Evolutionary conservation across 2,888 invertebrate species (phyloP).

Genomic region (Ptilodon capucinus): DNA sequence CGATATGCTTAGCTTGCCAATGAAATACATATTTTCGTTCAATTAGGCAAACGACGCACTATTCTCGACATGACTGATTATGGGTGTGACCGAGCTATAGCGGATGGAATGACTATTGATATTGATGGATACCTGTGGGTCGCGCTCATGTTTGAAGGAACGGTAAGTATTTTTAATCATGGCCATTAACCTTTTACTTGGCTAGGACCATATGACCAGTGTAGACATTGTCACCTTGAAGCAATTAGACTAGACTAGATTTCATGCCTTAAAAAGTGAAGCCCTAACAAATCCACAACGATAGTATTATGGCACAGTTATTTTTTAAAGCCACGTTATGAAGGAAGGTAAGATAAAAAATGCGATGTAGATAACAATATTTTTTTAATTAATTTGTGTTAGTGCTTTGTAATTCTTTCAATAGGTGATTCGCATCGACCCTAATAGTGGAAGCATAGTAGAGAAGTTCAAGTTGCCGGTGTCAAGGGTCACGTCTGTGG

Average conservation of each 20-base stretch:
- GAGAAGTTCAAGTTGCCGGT: slow-evolving; percentile 73
- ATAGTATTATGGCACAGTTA: too few species aligned
- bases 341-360: too few species aligned
- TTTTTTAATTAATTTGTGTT: too few species aligned
- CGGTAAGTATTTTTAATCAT: slow-evolving; percentile 53
- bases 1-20: too few species aligned
- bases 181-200: too few species aligned
- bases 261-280: too few species aligned
- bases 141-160: slow-evolving; percentile 79
- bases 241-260: too few species aligned
- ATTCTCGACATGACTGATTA: slow-evolving; percentile 69
- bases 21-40: neutral
- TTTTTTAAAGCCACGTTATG: too few species aligned
- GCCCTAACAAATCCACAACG: too few species aligned
- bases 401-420: neutral
- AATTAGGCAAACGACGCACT: slow-evolving; percentile 43
- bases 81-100: slow-evolving; percentile 35
- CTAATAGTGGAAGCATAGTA: slow-evolving; percentile 59
- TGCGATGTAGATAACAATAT: too few species aligned
- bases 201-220: too few species aligned
- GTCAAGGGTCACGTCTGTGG: slow-evolving; percentile 79
- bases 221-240: too few species aligned
- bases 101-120: slow-evolving; percentile 88
- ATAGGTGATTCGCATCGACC: slow-evolving; percentile 77
- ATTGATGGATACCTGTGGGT: slow-evolving; percentile 87